Base-by-base conservation (phyloP, 2,797 vertebrate species). In the Ctenopoma multispine region DNA sequence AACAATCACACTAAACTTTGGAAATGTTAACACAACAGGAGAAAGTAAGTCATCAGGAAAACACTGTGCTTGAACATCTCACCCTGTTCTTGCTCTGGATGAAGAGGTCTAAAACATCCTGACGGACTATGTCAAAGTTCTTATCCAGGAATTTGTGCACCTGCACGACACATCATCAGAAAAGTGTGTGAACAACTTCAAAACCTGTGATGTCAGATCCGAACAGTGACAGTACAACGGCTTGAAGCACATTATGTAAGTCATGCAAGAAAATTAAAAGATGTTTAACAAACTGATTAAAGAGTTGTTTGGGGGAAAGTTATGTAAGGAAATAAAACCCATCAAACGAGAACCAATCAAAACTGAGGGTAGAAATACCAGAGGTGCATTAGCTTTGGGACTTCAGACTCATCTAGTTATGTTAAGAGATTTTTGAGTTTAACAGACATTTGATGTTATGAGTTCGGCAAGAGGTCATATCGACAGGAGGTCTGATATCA, bases 61-160 rank as follows among this genome's bases (percentile, higher is more conserved):
- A 29, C 17, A n/a, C 21, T 23, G 17, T 36, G 1, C 41, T 49
- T 71, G 49, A 3, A 48, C 3, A 0, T 51, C 93, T 92, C 84
- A 98, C 98, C 93, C 89, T 96, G n/a, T 95, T 97, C 86, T 94
- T 96, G 90, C 98, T 99, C 80, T 93, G 94, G 64, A 95, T 73
- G 69, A 99, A 99, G 34, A 99, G 90, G 20, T 99, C 96, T 63
- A 99, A 86, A 38, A 99, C 97, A 0, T 99, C 98, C 86, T 98
- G 97, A 7, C 97, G 97, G 38, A 99, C 97, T 62, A 96, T 95
- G 82, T 99, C 97, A 0, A 97, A 97, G 85, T 99, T 99, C 87
- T 99, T 99, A 83, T 99, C 97, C 90, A 99, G 82, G 83, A 99
- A 99, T 71, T 98, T 99, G 84, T 97, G 94, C 57, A 99, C 97